Evolutionary conservation across 2,113 vertebrate species (phyloP).

Genomic region (Oreocharis arfaki): DNA sequence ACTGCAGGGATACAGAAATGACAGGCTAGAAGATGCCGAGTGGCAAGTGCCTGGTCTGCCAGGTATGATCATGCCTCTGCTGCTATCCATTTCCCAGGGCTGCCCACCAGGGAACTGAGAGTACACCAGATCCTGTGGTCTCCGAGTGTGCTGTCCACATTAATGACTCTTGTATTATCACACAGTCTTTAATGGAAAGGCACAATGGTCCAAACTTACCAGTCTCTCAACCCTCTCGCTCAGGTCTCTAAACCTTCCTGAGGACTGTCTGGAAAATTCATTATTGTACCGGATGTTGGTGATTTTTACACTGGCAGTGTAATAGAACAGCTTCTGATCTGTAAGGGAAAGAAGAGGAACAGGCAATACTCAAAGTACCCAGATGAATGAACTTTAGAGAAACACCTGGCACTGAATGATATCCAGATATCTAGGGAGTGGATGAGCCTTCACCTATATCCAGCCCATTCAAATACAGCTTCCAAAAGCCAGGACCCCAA

Average conservation of each 20-base stretch:
- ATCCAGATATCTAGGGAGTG: neutral
- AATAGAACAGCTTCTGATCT: constrained; percentile 73
- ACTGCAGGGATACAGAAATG: neutral
- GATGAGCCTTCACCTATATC: neutral
- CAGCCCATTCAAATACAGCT: neutral
- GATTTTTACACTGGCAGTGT: constrained; percentile 64
- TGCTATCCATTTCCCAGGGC: neutral
- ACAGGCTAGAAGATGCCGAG: neutral
- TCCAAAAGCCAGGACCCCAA: neutral
- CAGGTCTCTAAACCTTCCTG: constrained; percentile 63
- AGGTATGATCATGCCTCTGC: neutral
- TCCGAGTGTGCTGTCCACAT: neutral
- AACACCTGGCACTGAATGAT: neutral
- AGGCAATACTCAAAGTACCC: neutral
- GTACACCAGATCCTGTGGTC: neutral
- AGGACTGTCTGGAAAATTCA: constrained; percentile 61
- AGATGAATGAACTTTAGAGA: neutral
- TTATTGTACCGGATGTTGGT: constrained; percentile 56
- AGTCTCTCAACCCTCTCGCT: constrained; percentile 70
- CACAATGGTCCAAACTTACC: constrained; percentile 58
- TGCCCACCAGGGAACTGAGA: neutral
- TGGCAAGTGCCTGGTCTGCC: neutral
- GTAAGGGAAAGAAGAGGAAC: constrained; percentile 29
- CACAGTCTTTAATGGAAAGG: neutral
- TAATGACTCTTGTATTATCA: neutral